Base-by-base conservation (phyloP, 2,113 vertebrate species). In the Baryphthengus martii region DNA sequence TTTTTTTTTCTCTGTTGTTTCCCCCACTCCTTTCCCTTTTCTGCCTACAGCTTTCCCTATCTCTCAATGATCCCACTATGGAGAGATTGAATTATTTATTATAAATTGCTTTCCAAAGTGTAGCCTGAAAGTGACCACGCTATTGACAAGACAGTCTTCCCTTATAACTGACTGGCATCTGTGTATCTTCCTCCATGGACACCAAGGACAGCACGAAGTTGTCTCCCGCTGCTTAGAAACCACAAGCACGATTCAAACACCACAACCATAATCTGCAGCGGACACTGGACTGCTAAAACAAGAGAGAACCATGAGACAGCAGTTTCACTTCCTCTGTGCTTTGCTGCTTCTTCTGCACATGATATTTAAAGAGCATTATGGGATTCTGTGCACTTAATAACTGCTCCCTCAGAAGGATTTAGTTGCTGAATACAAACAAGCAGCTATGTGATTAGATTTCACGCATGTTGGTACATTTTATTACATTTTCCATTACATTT, bases 351-450 rank as follows among this genome's bases (percentile, higher is more conserved):
- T 88, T 70, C 75, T 94, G 75, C 59, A 86, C 44, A 20, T 90
- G 93, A 88, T 96, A 97, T 96, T 96, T 97, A 94, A 91, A 97
- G 79, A 97, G 89, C 39, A 80, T 97, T 97, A 96, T 74, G 90
- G 88, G 95, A 93, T 93, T 88, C 67, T 80, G 56, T 90, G 65
- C 67, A 74, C 75, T 95, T 95, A 93, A 90, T 97, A 96, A 94
- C 75, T 0, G 20, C 50, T 83, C 50, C 61, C 72, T 93, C 88
- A 56, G 72, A 96, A 88, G 85, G 88, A 83, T 93, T 94, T 90
- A 15, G 63, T 59, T 93, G 67, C 79, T 90, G 93, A 95, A 90
- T 91, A 88, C 82, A 95, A 95, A 93, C 86, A 91, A 93, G 91
- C 59, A 91, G 75, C 42, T 67, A 23, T 66, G 65, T 77, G 95